Evolutionary conservation across 2,113 vertebrate genomes (phyloP), one percentile per base, ranked within the genome.

Genomic region (Pachycephala philippinensis): DNA sequence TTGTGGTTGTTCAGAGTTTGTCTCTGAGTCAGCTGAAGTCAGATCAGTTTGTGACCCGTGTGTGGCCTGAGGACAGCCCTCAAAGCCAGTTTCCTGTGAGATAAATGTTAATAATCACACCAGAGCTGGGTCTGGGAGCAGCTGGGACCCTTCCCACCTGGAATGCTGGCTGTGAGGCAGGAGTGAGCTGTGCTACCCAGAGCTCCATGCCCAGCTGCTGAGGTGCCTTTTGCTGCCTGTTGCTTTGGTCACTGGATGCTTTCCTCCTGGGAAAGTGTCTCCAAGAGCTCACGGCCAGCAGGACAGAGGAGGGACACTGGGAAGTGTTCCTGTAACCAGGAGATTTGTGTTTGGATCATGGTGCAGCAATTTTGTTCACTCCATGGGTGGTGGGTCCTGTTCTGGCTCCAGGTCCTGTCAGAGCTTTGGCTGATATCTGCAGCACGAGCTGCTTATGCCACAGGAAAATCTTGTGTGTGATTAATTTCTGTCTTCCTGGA

Each of bases 121-220:
- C 35, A 18, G 63, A 52, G 66, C 23, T 22, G 71, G 30, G 10
- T 20, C 52, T 81, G 68, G 44, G 23, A 16, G 53, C 2, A 59
- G 47, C 42, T 39, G 18, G 31, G 28, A 16, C 39, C 31, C 15
- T 66, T 52, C 33, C 54, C 2, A 2, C 24, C 66, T 71, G 87
- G 63, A 35, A 19, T 68, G 42, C 0, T 33, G 13, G 14, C 30
- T 16, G 56, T 56, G 74, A 33, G 87, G 76, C 33, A 11, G 1
- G 15, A 56, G 37, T 2, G 18, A 82, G 64, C 50, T 0, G 7
- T 13, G 21, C 59, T 24, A 0, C 47, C 26, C 1, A 3, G 20
- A 35, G 44, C 74, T 81, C 63, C 4, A 0, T 45, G 64, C 11
- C 27, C 18, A 28, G 42, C 19, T 12, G 0, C 87, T 27, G 12